phyloP scores from a whole-genome alignment of 2,113 vertebrate genomes.

The Heteronetta atricapilla region DNA sequence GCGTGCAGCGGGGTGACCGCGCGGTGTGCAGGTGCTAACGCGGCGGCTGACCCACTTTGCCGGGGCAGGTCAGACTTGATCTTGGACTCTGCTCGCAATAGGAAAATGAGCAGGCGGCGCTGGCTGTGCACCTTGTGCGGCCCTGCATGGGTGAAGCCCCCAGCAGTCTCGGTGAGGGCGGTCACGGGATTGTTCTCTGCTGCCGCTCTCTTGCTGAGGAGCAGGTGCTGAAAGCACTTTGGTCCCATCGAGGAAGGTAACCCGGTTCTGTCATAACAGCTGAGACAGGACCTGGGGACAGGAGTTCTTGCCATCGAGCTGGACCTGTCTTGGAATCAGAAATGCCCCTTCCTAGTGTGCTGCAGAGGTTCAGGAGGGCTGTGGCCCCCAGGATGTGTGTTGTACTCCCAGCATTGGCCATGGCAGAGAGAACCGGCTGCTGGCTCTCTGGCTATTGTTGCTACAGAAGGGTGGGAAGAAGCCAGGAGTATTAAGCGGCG shows the following conservation, averaged over 20 bases:
- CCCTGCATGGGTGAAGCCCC: background rate
- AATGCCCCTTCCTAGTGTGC: accelerated
- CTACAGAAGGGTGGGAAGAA: background rate
- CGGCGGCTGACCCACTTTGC: background rate
- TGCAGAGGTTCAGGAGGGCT: accelerated
- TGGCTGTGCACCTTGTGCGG: background rate
- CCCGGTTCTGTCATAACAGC: background rate
- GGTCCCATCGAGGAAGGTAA: background rate
- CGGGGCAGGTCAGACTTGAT: background rate
- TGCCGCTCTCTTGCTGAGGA: background rate
- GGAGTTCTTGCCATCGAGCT: background rate
- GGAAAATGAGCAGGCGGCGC: background rate
- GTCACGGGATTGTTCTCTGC: accelerated
- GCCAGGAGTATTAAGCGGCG: accelerated
- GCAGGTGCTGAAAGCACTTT: background rate
- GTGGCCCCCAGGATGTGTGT: accelerated
- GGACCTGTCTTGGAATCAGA: background rate
- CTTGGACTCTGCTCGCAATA: background rate
- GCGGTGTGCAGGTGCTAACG: background rate
- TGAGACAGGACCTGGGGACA: background rate
- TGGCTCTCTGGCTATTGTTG: background rate
- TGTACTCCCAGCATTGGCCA: accelerated
- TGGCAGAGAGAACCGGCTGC: accelerated
- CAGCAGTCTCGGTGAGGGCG: background rate
- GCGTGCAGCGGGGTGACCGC: accelerated